Evolutionary conservation across 2,888 invertebrate genomes (phyloP).

Genomic region (Lordiphosa andalusiaca): DNA sequence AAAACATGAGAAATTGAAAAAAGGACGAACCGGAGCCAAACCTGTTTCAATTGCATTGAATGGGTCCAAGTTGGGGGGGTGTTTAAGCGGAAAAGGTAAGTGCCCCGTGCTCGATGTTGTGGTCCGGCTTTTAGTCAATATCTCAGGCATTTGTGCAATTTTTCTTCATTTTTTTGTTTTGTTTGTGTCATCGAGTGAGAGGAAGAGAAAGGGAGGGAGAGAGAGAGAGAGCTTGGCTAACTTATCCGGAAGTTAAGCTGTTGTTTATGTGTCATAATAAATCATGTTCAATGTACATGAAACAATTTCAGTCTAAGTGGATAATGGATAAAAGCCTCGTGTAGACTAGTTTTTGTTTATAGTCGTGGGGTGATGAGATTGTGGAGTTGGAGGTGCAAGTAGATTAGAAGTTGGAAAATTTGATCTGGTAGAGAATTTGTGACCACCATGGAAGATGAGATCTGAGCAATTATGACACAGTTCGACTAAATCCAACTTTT

Average conservation of each 20-base stretch:
- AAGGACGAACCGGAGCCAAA: constrained; percentile 36
- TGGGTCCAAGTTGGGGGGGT: constrained; percentile 50
- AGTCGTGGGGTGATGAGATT: background rate
- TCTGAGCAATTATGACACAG: no score
- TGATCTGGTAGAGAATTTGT: no score
- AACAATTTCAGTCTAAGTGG: constrained; percentile 66
- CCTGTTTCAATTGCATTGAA: constrained; percentile 54
- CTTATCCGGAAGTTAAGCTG: constrained; percentile 72
- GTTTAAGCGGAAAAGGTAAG: constrained; percentile 72
- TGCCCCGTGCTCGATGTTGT: constrained; percentile 35
- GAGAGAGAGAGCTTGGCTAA: constrained; percentile 16
- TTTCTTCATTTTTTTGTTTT: constrained; percentile 57
- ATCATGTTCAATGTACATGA: constrained; percentile 74
- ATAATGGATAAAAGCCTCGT: constrained; percentile 51
- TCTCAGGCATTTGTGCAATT: constrained; percentile 62
- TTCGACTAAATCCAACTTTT: no score
- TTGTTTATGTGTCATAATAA: constrained; percentile 75
- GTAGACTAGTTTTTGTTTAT: constrained; percentile 7
- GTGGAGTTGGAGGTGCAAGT: no score
- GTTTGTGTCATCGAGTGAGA: background rate
- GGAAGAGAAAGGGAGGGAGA: no score
- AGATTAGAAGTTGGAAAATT: no score
- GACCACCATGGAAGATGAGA: no score
- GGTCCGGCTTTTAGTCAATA: constrained; percentile 66
- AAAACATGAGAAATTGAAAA: constrained; percentile 44